phyloP scores from a whole-genome alignment of 2,797 vertebrate species.

The Geotrypetes seraphini region DNA sequence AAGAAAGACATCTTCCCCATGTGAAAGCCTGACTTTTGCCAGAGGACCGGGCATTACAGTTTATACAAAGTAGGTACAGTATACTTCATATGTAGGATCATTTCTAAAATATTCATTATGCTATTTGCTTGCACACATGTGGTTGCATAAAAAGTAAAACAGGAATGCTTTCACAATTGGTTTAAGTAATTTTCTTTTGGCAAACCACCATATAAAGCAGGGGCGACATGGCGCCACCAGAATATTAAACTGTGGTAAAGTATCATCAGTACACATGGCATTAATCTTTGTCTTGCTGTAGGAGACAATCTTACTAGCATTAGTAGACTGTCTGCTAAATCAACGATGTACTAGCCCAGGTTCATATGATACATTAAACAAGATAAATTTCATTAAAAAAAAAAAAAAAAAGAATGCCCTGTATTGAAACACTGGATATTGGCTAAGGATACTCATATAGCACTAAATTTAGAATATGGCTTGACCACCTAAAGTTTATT shows the following conservation, averaged over 20 bases:
- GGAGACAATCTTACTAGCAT: conserved; percentile 74
- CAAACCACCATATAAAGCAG: conserved; percentile 77
- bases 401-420: too few species aligned
- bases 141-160: conserved; percentile 56
- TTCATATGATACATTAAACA: conserved; percentile 56
- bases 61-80: conserved; percentile 57
- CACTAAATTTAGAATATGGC: conserved; percentile 52
- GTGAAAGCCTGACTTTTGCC: conserved; percentile 42
- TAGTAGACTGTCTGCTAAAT: conserved; percentile 70
- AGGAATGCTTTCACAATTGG: conserved; percentile 77
- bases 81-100: conserved; percentile 51
- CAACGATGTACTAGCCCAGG: conserved; percentile 48
- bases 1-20: conserved; percentile 36
- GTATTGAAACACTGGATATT: too few species aligned
- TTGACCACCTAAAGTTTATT: too few species aligned
- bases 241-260: conserved; percentile 83
- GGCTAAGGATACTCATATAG: too few species aligned
- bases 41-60: conserved; percentile 24
- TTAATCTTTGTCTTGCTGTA: conserved; percentile 80
- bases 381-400: too few species aligned
- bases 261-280: conserved; percentile 81
- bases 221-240: conserved; percentile 86
- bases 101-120: conserved; percentile 61
- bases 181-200: conserved; percentile 82
- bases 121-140: conserved; percentile 60